Conservation (phyloP, 2,113 vertebrate species). For the Hippocampus guttulatus region DNA sequence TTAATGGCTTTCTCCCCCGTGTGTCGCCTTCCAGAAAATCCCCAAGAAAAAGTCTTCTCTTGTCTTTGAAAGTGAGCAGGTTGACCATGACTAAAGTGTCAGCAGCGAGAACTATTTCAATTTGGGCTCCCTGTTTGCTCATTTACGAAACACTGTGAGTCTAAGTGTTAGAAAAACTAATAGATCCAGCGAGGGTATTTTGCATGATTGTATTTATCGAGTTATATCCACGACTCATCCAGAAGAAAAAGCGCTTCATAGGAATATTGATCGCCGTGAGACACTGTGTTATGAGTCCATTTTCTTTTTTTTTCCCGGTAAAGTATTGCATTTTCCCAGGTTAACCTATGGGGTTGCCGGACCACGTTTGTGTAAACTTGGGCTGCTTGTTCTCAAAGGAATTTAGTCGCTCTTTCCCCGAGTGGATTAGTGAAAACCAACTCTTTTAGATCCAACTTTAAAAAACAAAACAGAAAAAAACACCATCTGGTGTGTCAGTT, state of each 20-base stretch:
- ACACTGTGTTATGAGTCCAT: constrained; percentile 48
- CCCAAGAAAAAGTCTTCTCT: constrained; percentile 78
- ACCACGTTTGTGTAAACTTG: constrained; percentile 30
- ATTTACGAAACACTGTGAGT: constrained; percentile 4
- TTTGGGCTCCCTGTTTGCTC: constrained; percentile 3
- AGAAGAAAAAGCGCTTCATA: constrained; percentile 55
- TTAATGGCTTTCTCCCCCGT: constrained; percentile 81
- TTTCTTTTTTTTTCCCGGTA: constrained; percentile 37
- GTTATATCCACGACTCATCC: constrained; percentile 32
- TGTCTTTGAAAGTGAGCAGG: constrained; percentile 45
- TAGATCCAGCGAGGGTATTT: constrained; percentile 39
- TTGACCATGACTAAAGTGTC: constrained; percentile 28
- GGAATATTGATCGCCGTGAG: constrained; percentile 47
- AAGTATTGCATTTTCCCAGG: constrained; percentile 25
- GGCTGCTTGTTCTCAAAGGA: not conserved
- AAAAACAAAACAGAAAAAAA: not conserved
- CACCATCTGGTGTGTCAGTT: constrained; percentile 2
- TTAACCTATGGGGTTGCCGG: constrained; percentile 37
- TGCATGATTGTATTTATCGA: constrained; percentile 58
- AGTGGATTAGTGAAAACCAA: not conserved
- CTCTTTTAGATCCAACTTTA: not conserved
- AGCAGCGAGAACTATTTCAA: not conserved
- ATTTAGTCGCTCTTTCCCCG: not conserved
- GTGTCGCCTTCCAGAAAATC: constrained; percentile 81
- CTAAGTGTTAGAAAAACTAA: constrained; percentile 28